These are phyloP conservation scores for Hybos culiciformis DNA, from an alignment of 2,888 invertebrate species.

Conservation along the genomic window DNA sequence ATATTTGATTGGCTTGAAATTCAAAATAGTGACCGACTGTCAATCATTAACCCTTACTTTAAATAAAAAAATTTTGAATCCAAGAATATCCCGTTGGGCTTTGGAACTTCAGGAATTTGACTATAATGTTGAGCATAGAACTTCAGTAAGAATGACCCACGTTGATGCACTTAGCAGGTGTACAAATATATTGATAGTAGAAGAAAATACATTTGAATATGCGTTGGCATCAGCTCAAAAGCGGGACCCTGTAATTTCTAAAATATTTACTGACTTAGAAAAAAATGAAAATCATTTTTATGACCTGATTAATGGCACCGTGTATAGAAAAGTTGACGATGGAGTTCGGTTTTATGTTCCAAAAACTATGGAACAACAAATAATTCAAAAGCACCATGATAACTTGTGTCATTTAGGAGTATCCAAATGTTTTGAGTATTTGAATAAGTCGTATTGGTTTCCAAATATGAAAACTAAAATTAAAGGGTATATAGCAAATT, in stretches of 20 bases:
- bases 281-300: constrained; percentile 5
- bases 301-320: constrained; percentile 10
- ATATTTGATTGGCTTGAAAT: no score
- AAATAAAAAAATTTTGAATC: no score
- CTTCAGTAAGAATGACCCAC: constrained; percentile 21
- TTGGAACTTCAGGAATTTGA: no score
- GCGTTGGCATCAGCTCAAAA: constrained; percentile 10
- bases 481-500: no score
- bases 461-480: no score
- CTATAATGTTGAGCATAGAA: constrained; percentile 17
- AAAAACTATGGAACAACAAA: constrained; percentile 14
- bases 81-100: no score
- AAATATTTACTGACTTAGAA: constrained; percentile 15
- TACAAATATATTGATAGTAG: constrained; percentile 9
- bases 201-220: constrained; percentile 8
- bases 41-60: no score
- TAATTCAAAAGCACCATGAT: constrained; percentile 19
- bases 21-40: no score
- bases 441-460: constrained; percentile 20
- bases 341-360: constrained; percentile 13
- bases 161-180: constrained; percentile 21
- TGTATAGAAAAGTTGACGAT: constrained; percentile 8
- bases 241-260: constrained; percentile 14
- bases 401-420: constrained; percentile 21
- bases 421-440: constrained; percentile 18